Evolutionary conservation across 2,797 vertebrate genomes (phyloP).

Genomic region (Apodemus agrarius): DNA sequence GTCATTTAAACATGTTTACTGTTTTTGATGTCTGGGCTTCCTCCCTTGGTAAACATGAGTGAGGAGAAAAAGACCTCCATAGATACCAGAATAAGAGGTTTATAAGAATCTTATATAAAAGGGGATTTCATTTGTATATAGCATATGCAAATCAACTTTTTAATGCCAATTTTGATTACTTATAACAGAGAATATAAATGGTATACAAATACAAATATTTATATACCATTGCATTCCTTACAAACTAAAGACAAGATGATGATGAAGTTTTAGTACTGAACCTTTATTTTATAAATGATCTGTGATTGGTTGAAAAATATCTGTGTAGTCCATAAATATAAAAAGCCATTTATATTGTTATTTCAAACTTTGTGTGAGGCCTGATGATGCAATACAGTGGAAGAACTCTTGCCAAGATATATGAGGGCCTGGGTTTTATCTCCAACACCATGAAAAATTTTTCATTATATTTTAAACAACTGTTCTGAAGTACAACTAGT

Average conservation of each 20-base stretch:
- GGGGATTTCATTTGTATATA: neutral
- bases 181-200: neutral
- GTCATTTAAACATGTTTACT: neutral
- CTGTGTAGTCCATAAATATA: neutral
- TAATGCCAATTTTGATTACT: neutral
- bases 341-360: neutral
- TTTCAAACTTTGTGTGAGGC: neutral
- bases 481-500: neutral
- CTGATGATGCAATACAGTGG: neutral
- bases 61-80: neutral
- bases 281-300: neutral
- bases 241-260: neutral
- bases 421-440: neutral
- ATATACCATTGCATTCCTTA: neutral
- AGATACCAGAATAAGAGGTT: neutral
- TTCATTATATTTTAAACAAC: slow-evolving; percentile 18
- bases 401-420: neutral
- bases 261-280: neutral
- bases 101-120: neutral
- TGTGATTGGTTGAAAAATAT: neutral
- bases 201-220: neutral
- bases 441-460: neutral
- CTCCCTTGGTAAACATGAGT: too few relatives aligned
- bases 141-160: neutral
- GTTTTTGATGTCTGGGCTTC: neutral